A percentile compares a stretch with the other conserved stretches of the same genome.
These are phyloP conservation scores for Boloria euphrosyne DNA, from an alignment of 2,888 invertebrate genomes.

Conservation along the genomic window DNA sequence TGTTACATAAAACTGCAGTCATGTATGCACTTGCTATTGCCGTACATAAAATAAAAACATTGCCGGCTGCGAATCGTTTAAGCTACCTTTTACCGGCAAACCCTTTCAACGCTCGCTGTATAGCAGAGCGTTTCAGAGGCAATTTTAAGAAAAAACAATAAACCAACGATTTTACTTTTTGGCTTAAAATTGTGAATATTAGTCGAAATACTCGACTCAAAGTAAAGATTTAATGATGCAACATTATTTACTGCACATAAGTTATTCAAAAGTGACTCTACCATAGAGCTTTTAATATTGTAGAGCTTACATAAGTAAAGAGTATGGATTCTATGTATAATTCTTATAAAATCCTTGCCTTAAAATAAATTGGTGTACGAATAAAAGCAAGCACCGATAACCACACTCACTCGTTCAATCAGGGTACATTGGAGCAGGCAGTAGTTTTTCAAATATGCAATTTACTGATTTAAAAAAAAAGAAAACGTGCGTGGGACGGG, in stretches of 20 bases:
- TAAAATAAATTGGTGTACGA: constrained; percentile 43
- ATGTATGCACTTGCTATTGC: constrained; percentile 22
- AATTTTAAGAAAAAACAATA: constrained; percentile 33
- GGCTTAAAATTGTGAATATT: not conserved
- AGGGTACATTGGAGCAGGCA: constrained; percentile 49
- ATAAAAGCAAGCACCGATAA: constrained; percentile 38
- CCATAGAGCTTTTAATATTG: too few relatives aligned
- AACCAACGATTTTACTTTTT: constrained; percentile 13
- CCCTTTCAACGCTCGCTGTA: constrained; percentile 31
- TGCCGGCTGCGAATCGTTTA: constrained; percentile 32
- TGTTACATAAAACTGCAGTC: constrained; percentile 18
- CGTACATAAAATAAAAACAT: constrained; percentile 32
- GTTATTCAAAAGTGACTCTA: not conserved
- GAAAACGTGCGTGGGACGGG: constrained; percentile 52
- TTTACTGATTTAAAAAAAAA: constrained; percentile 79
- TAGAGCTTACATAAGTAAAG: not conserved
- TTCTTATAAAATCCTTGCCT: constrained; percentile 36
- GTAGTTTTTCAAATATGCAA: constrained; percentile 82
- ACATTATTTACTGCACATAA: not conserved
- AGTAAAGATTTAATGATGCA: not conserved
- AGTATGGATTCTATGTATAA: not conserved
- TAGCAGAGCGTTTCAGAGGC: constrained; percentile 21
- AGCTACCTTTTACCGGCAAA: constrained; percentile 32
- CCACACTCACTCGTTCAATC: constrained; percentile 49
- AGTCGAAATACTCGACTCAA: not conserved